Base-by-base conservation (phyloP, 2,113 vertebrate genomes). In the Bothrops jararaca region DNA sequence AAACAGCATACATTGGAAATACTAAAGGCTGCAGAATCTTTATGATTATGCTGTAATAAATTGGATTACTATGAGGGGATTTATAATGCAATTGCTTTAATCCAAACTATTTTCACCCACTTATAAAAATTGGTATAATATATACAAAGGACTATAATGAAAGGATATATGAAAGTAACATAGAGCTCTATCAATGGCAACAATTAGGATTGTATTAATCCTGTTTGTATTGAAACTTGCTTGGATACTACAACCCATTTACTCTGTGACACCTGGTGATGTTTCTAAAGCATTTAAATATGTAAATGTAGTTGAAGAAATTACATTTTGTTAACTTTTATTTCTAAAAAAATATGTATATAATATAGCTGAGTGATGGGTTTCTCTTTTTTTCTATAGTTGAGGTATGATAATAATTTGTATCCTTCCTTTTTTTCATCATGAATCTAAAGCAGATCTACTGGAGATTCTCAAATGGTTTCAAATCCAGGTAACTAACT, bases 331-430 rank as follows among this genome's bases (percentile, higher is more conserved):
- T 42, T 89, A 56, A 85, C 22, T 87, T 20, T 89, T 29, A 57
- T 22, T 90, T 90, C n/a, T 50, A 53, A 90, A 90, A 90, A 53
- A 80, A 5, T 52, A 29, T 91, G 24, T 45, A 42, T 56, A 23
- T 88, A 89, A 85, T 2, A 10, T 2, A 42, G 91, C 5, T 34
- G 0, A 2, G 4, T 0, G 2, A 92, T 15, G 23, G 0, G 0
- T 80, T 80, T 80, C 34, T 42, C 50, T 92, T 80, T 50, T 29
- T 48, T 42, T 34, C 85, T 57, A 39, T 52, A 89, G 23, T 4
- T 54, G 34, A 0, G 0, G 39, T n/a, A 54, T 24, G 90, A 89
- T 42, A 13, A 34, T 80, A 42, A 80, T 80, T 8, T 39, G 39
- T 80, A 80, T 80, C 34, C 18, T 74, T 6, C 34, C 6, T 80